Percentiles rank a stretch among this genome's conserved stretches.
Conservation (phyloP, 1,140 invertebrate genomes). For the Philopotamus ludificatus region DNA sequence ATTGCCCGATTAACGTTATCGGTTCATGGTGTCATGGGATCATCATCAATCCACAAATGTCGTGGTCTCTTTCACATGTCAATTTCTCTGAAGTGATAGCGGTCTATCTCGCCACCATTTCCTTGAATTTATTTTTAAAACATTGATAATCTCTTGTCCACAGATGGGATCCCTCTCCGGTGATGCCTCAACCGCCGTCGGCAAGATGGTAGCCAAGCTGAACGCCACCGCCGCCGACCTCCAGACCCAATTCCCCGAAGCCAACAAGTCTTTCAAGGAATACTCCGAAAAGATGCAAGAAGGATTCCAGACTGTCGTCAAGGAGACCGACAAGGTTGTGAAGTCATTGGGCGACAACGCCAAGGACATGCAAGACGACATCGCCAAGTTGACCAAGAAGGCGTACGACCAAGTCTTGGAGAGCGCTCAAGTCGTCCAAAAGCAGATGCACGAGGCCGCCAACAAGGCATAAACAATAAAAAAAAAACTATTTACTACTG, state of each 20-base stretch:
- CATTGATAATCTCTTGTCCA: background rate
- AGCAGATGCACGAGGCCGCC: constrained; percentile 32
- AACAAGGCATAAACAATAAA: constrained; percentile 32
- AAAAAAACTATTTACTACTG: too few relatives aligned
- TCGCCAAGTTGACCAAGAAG: constrained; percentile 37
- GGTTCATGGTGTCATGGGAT: too few relatives aligned
- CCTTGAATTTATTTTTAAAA: too few relatives aligned
- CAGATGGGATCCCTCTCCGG: constrained; percentile 29
- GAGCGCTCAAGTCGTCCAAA: constrained; percentile 28
- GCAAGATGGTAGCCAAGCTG: constrained; percentile 32
- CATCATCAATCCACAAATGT: too few relatives aligned
- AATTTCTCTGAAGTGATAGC: background rate
- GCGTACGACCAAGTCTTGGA: constrained; percentile 34
- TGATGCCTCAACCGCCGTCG: constrained; percentile 29
- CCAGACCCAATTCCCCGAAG: constrained; percentile 27
- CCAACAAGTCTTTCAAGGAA: constrained; percentile 26
- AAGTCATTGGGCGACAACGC: constrained; percentile 34
- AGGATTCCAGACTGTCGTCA: constrained; percentile 32
- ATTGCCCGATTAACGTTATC: too few relatives aligned
- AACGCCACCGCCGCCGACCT: constrained; percentile 35
- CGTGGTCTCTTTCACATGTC: background rate
- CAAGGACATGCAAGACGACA: constrained; percentile 32
- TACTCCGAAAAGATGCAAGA: constrained; percentile 30
- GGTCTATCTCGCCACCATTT: background rate
- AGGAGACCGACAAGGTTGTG: constrained; percentile 31